Evolutionary conservation across 2,113 vertebrate species (phyloP).

Genomic region (Arothron firmamentum): DNA sequence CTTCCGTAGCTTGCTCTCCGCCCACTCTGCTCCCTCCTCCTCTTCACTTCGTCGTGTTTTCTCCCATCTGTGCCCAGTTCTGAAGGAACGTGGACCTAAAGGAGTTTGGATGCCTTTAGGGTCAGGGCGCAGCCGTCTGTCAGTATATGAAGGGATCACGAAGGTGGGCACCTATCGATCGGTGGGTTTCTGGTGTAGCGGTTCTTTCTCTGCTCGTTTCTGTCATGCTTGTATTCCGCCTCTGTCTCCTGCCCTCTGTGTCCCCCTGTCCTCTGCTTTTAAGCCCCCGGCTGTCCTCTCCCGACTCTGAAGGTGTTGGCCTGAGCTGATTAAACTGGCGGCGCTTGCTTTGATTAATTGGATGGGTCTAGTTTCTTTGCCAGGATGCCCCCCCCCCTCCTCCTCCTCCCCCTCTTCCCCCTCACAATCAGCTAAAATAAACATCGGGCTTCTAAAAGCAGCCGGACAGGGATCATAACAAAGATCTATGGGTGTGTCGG

Average conservation of each 20-base stretch:
- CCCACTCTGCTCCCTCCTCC: constrained; percentile 5
- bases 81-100: not conserved
- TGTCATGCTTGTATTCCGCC: constrained; percentile 7
- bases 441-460: constrained; percentile 28
- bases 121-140: not conserved
- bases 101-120: not conserved
- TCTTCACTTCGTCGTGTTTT: constrained; percentile 1
- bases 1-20: not conserved
- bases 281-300: constrained; percentile 15
- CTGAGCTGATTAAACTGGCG: constrained; percentile 59
- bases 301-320: constrained; percentile 17
- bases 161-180: not conserved
- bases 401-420: constrained; percentile 1
- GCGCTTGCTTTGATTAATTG: constrained; percentile 63
- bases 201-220: not conserved
- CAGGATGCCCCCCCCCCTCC: too few relatives aligned
- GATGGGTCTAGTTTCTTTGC: constrained; percentile 47
- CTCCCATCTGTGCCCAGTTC: not conserved
- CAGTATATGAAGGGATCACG: not conserved
- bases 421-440: constrained; percentile 27
- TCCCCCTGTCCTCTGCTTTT: constrained; percentile 14
- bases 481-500: constrained; percentile 20
- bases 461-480: constrained; percentile 11
- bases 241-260: constrained; percentile 15
- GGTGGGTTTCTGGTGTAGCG: not conserved